phyloP scores from a whole-genome alignment of 2,888 invertebrate species.

The Leptopilina drosophilae region DNA sequence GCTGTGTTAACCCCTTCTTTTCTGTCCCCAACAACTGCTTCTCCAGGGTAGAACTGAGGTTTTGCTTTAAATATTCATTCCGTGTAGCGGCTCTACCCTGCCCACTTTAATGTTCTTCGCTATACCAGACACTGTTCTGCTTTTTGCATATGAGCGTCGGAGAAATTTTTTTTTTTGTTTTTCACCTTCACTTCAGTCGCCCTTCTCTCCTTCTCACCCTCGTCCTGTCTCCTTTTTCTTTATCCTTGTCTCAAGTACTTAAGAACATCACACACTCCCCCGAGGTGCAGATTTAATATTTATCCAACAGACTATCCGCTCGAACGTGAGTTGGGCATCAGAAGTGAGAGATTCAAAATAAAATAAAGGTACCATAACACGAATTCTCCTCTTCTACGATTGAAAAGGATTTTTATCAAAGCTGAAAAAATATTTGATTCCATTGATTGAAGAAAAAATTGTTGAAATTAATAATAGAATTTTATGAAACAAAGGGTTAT shows the following conservation, averaged over 20 bases:
- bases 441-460: no score
- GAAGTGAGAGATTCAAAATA: background rate
- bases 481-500: no score
- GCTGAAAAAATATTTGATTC: no score
- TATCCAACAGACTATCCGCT: slow-evolving; percentile 54
- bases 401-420: no score
- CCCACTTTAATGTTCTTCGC: slow-evolving; percentile 36
- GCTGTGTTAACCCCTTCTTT: slow-evolving; percentile 26
- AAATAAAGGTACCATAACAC: no score
- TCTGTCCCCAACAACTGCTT: slow-evolving; percentile 38
- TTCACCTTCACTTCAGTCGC: slow-evolving; percentile 7
- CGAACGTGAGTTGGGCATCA: slow-evolving; percentile 1
- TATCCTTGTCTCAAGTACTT: slow-evolving; percentile 21
- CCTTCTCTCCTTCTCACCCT: slow-evolving; percentile 31
- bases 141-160: slow-evolving; percentile 62
- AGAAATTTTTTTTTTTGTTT: slow-evolving; percentile 30
- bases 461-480: no score
- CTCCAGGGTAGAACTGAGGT: slow-evolving; percentile 56
- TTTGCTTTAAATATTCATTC: slow-evolving; percentile 72
- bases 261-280: slow-evolving; percentile 47
- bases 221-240: background rate
- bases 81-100: slow-evolving; percentile 60
- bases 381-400: no score
- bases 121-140: slow-evolving; percentile 60
- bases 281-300: slow-evolving; percentile 64